Evolutionary conservation across 2,113 vertebrate genomes (phyloP).

Genomic region (Natator depressus): DNA sequence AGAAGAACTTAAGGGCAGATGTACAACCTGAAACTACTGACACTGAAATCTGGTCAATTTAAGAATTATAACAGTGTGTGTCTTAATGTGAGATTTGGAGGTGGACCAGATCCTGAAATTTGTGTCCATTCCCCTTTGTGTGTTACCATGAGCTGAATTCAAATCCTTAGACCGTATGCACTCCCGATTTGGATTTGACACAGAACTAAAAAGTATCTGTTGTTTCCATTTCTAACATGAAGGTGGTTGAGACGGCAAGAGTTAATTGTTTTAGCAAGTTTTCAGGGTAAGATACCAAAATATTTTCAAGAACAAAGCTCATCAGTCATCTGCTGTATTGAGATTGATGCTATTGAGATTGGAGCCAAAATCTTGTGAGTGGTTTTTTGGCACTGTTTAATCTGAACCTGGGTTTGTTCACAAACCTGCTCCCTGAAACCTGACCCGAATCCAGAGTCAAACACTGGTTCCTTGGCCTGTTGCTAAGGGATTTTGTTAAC

Average conservation of each 20-base stretch:
- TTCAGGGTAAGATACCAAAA: neutral
- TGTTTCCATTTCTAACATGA: neutral
- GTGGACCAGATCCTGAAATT: neutral
- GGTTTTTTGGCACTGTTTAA: neutral
- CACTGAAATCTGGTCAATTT: too few relatives aligned
- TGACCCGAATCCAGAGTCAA: neutral
- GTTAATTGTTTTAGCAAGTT: neutral
- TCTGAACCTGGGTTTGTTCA: neutral
- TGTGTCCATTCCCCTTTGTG: neutral
- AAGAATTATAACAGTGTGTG: neutral
- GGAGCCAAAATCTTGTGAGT: neutral
- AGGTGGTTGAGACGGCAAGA: neutral
- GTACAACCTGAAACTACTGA: neutral
- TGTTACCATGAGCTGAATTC: neutral
- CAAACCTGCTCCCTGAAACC: neutral
- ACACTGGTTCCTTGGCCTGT: neutral
- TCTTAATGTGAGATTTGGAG: neutral
- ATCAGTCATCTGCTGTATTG: neutral
- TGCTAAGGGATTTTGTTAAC: neutral
- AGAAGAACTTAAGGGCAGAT: neutral
- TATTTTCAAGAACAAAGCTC: neutral
- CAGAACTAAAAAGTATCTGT: neutral
- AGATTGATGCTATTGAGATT: neutral
- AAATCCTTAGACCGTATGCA: neutral
- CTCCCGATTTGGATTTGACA: neutral